phyloP scores from a whole-genome alignment of 1,140 invertebrate genomes.

The Olivierus martensii region DNA sequence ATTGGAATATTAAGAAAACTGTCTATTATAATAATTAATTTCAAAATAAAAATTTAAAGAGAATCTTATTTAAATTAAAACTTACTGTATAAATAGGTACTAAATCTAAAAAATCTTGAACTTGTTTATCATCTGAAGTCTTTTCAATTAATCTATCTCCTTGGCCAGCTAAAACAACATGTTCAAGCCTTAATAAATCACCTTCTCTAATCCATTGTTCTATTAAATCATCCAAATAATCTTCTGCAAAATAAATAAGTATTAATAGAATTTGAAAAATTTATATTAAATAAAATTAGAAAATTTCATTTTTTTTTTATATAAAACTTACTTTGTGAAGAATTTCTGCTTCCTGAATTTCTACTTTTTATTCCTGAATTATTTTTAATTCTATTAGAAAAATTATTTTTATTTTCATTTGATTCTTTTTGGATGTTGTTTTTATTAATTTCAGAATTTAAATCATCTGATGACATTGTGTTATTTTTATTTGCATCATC shows the following conservation, averaged over 20 bases:
- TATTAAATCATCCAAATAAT: constrained; percentile 22
- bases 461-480: neutral
- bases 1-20: too few relatives aligned
- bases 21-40: too few relatives aligned
- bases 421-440: neutral
- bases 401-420: neutral
- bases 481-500: neutral
- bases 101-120: constrained; percentile 48
- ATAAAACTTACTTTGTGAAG: neutral
- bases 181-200: constrained; percentile 21
- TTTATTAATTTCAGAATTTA: neutral
- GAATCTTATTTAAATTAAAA: too few relatives aligned
- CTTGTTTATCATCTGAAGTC: constrained; percentile 44
- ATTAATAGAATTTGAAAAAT: neutral
- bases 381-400: neutral
- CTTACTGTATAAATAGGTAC: constrained; percentile 53
- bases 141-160: constrained; percentile 21
- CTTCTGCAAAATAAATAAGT: constrained; percentile 3
- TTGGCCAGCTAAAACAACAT: constrained; percentile 24
- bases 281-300: neutral
- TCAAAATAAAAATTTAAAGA: too few relatives aligned
- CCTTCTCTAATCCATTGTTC: constrained; percentile 23
- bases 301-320: neutral
- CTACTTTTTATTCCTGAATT: neutral
- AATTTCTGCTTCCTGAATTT: neutral